Evolutionary conservation across 1,140 invertebrate genomes (phyloP), one percentile per base, ranked within the genome.

Genomic region (Temnothorax longispinosus): DNA sequence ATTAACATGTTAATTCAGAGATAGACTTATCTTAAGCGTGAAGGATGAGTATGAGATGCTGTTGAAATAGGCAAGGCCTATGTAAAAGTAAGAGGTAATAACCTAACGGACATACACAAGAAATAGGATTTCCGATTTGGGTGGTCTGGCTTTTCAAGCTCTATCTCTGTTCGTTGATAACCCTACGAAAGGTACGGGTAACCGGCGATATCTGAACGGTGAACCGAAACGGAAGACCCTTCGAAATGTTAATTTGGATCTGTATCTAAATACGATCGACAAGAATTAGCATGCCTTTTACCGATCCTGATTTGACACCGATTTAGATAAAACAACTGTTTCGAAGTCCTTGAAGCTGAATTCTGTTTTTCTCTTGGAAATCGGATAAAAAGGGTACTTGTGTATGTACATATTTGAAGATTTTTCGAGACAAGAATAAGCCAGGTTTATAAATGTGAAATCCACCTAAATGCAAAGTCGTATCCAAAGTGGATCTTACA

Each of bases 1-100:
- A 81, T 81, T 27, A 81, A 56, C 35, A 81, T 71, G 65, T 71
- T 81, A 81, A 81, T 71, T 54, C 13, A 2, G 15, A 32, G 8
- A 54, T 71, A 27, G 50, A 56, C 27, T 44, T 81, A 71, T 32
- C 50, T 15, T 81, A 27, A 71, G 21, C 18, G 50, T 69, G 38
- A 81, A 56, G n/a, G 11, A 80, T 67, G 35, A 27, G 27, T 44
- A 35, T 35, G 54, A 71, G 52, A 56, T n/a, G 38, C 35, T 54
- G 47, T 56, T 71, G 64, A 56, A 81, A 71, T 27, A 27, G 47
- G 6, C 8, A n/a, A 44, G 15, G 11, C 6, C 44, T 71, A 32
- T 32, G 65, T 81, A 35, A 67, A 80, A 81, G 65, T 56, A 81
- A 52, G 6, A 44, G 65, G 8, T 81, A 41, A 81, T 71, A 18